Evolutionary conservation across 92 coral and sea anemone genomes (phyloP).

Genomic region (Palythoa caribaeorum): DNA sequence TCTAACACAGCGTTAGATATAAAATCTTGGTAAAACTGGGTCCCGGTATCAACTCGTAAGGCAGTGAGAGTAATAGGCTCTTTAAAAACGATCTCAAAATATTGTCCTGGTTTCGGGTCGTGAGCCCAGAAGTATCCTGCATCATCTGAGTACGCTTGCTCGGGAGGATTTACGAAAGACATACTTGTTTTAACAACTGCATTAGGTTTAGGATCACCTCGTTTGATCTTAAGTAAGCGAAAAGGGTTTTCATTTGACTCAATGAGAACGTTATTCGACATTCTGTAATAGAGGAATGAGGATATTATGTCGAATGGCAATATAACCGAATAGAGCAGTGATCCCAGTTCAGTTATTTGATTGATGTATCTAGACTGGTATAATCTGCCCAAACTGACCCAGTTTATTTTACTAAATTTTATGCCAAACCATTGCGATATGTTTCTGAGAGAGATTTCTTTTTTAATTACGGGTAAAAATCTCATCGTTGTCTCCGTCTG

Average conservation of each 20-base stretch:
- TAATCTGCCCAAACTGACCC: constrained; percentile 10
- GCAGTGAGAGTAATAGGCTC: constrained; percentile 6
- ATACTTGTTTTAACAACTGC: constrained; percentile 20
- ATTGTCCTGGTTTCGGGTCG: constrained; percentile 27
- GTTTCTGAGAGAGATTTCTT: not conserved
- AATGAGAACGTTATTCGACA: constrained; percentile 17
- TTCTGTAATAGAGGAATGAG: not conserved
- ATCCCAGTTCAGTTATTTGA: constrained; percentile 22
- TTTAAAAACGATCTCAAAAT: constrained; percentile 30
- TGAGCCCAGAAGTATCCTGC: constrained; percentile 22
- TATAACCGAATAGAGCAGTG: constrained; percentile 5
- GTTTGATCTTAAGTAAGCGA: not conserved
- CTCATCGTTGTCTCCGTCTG: constrained; percentile 36
- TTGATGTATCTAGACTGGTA: constrained; percentile 31
- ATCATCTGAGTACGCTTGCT: constrained; percentile 12
- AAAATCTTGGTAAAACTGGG: constrained; percentile 7
- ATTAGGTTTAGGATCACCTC: constrained; percentile 9
- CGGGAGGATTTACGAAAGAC: not conserved
- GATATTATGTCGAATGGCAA: constrained; percentile 6
- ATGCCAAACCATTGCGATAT: constrained; percentile 18
- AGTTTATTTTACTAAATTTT: not conserved
- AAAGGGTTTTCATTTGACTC: constrained; percentile 27
- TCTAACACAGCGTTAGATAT: constrained; percentile 18
- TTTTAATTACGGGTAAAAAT: constrained; percentile 20
- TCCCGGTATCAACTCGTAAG: constrained; percentile 29